These are phyloP conservation scores for Dromococcyx pavoninus DNA, from an alignment of 2,797 vertebrate species.

Conservation along the genomic window DNA sequence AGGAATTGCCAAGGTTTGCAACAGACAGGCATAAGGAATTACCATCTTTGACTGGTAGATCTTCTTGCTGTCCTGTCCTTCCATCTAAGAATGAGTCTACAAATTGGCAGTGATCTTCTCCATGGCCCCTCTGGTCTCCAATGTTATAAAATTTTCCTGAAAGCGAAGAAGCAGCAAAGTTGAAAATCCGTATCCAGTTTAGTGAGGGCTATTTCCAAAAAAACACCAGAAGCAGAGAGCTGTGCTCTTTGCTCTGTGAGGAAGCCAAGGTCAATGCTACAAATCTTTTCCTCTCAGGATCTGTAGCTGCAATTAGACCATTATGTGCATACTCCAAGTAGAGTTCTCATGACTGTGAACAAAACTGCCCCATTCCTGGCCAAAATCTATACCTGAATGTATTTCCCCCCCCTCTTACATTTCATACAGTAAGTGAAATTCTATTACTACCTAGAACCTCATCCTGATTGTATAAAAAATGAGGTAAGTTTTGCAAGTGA, in stretches of 20 bases:
- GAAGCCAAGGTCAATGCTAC: not conserved
- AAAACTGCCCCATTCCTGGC: not conserved
- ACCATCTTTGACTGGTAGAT: slow-evolving; percentile 87
- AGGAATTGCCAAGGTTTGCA: not conserved
- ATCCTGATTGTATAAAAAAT: not conserved
- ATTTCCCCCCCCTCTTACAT: not conserved
- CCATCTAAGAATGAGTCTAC: slow-evolving; percentile 98
- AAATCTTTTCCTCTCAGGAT: not conserved
- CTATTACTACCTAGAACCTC: not conserved
- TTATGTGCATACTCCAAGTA: not conserved
- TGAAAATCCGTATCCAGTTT: not conserved
- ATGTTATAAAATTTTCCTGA: slow-evolving; percentile 96
- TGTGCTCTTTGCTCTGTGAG: not conserved
- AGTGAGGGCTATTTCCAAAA: not conserved
- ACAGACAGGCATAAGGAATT: not conserved
- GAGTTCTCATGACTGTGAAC: not conserved
- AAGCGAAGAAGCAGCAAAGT: slow-evolving; percentile 28
- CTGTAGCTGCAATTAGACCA: not conserved
- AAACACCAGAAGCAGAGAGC: not conserved
- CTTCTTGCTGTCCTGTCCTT: slow-evolving; percentile 87
- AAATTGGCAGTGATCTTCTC: slow-evolving; percentile 98
- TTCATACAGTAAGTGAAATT: not conserved
- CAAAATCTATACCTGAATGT: not conserved
- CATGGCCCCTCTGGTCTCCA: slow-evolving; percentile 92
- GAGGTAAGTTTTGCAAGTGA: not conserved